These are phyloP conservation scores for Lordiphosa collinella DNA, from an alignment of 1,140 invertebrate species.

Conservation along the genomic window DNA sequence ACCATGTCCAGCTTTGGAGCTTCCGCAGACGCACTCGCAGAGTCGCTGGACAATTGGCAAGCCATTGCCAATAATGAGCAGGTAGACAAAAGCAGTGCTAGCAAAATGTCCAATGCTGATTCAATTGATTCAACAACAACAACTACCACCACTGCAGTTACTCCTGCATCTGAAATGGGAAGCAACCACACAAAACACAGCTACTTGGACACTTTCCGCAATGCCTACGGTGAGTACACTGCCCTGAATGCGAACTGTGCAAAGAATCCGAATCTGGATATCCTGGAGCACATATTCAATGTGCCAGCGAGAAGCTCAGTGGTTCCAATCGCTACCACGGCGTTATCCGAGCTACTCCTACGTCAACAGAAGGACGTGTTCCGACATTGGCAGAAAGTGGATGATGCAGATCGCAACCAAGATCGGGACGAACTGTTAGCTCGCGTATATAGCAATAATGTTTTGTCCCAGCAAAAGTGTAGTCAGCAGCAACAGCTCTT, in stretches of 20 bases:
- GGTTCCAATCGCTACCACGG: not conserved
- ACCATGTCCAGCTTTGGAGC: conserved; percentile 8
- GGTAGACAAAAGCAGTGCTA: too few species aligned
- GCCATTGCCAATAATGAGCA: too few species aligned
- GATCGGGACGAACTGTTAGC: conserved; percentile 27
- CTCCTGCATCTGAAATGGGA: not conserved
- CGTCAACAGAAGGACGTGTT: conserved; percentile 32
- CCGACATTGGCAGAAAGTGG: conserved; percentile 25
- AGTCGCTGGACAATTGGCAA: not conserved
- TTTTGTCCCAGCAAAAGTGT: conserved; percentile 26
- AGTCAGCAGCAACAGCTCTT: conserved; percentile 40
- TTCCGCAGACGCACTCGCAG: not conserved
- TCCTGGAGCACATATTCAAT: conserved; percentile 37
- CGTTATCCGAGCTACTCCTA: conserved; percentile 35
- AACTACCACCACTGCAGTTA: not conserved
- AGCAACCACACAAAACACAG: conserved; percentile 3
- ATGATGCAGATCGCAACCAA: not conserved
- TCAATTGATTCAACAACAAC: not conserved
- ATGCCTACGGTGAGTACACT: conserved; percentile 6
- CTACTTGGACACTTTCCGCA: conserved; percentile 9
- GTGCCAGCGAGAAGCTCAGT: conserved; percentile 8
- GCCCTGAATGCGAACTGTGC: not conserved
- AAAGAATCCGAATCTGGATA: conserved; percentile 8
- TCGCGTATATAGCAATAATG: conserved; percentile 29
- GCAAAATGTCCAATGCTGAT: too few species aligned